phyloP scores from a whole-genome alignment of 2,888 invertebrate genomes.

The Chrysolina oricalcia region DNA sequence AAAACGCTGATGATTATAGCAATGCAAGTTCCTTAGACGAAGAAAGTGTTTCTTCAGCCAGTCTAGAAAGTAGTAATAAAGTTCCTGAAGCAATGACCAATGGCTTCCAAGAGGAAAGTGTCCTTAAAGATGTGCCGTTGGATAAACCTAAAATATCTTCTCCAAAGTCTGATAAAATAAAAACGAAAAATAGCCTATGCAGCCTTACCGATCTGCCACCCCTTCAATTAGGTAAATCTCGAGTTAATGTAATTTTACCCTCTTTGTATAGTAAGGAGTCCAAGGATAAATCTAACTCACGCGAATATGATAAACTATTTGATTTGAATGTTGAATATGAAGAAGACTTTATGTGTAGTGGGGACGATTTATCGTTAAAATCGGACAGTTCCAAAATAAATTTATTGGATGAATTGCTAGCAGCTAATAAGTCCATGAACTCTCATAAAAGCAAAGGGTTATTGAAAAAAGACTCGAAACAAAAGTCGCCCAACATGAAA shows the following conservation, averaged over 20 bases:
- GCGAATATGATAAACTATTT: conserved; percentile 66
- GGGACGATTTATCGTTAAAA: conserved; percentile 54
- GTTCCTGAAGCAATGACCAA: conserved; percentile 42
- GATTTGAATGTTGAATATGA: conserved; percentile 67
- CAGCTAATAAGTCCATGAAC: conserved; percentile 29
- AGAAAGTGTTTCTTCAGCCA: conserved; percentile 52
- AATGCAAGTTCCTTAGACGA: conserved; percentile 65
- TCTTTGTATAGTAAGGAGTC: conserved; percentile 68
- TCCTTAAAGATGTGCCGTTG: conserved; percentile 33
- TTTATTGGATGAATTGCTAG: conserved; percentile 45
- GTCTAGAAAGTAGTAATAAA: conserved; percentile 35
- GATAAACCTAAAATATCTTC: conserved; percentile 61
- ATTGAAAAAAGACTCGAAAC: conserved; percentile 38
- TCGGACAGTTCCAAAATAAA: conserved; percentile 47
- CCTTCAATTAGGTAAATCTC: conserved; percentile 63
- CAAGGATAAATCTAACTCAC: conserved; percentile 64
- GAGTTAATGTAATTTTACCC: conserved; percentile 65
- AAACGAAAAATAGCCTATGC: conserved; percentile 63
- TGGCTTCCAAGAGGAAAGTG: conserved; percentile 37
- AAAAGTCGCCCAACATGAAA: conserved; percentile 39
- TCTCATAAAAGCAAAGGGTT: conserved; percentile 34
- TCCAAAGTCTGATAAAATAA: conserved; percentile 63
- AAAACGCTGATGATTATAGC: conserved; percentile 63
- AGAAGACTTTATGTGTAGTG: conserved; percentile 67
- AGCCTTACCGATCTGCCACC: conserved; percentile 67